Percentiles rank a stretch among this genome's conserved stretches.
Evolutionary conservation across 1,140 invertebrate genomes (phyloP).

Genomic region (Danaus melanippus): DNA sequence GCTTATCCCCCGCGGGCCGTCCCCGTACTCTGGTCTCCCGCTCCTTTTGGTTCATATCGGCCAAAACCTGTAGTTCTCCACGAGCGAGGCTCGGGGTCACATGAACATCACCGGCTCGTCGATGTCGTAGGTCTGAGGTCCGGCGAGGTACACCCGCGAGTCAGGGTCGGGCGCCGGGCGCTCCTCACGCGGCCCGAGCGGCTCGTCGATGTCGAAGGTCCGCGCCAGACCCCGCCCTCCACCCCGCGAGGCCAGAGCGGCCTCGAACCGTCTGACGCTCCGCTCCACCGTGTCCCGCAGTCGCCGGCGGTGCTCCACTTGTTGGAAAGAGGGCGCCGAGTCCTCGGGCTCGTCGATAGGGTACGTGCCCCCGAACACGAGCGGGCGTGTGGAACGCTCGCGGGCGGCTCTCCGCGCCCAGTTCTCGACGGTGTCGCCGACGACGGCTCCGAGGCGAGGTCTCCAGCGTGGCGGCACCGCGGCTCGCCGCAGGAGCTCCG

Average conservation of each 20-base stretch:
- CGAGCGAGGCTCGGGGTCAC: slow-evolving; percentile 8
- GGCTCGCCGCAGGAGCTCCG: slow-evolving; percentile 35
- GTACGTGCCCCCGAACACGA: slow-evolving; percentile 86
- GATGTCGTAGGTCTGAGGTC: slow-evolving; percentile 75
- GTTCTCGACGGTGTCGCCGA: slow-evolving; percentile 75
- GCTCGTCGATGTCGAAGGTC: slow-evolving; percentile 45
- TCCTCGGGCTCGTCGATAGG: slow-evolving; percentile 80
- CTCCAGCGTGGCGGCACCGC: slow-evolving; percentile 25
- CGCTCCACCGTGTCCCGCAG: slow-evolving; percentile 24
- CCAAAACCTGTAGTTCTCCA: too few relatives aligned
- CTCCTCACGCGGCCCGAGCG: slow-evolving; percentile 18
- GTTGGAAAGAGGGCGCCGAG: neutral
- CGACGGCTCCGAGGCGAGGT: slow-evolving; percentile 66
- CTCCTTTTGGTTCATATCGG: too few relatives aligned
- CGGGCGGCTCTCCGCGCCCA: slow-evolving; percentile 60
- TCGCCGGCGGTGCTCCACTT: slow-evolving; percentile 37
- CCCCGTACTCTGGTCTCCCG: too few relatives aligned
- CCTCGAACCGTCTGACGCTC: slow-evolving; percentile 52
- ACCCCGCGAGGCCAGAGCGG: slow-evolving; percentile 28
- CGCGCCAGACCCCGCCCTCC: slow-evolving; percentile 9
- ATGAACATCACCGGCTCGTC: slow-evolving; percentile 70
- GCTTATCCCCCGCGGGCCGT: too few relatives aligned
- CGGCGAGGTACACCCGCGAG: slow-evolving; percentile 50
- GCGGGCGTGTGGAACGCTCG: slow-evolving; percentile 62
- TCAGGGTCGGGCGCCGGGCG: slow-evolving; percentile 16